Conservation (phyloP, 2,888 invertebrate species). For the Phalera bucephala region DNA sequence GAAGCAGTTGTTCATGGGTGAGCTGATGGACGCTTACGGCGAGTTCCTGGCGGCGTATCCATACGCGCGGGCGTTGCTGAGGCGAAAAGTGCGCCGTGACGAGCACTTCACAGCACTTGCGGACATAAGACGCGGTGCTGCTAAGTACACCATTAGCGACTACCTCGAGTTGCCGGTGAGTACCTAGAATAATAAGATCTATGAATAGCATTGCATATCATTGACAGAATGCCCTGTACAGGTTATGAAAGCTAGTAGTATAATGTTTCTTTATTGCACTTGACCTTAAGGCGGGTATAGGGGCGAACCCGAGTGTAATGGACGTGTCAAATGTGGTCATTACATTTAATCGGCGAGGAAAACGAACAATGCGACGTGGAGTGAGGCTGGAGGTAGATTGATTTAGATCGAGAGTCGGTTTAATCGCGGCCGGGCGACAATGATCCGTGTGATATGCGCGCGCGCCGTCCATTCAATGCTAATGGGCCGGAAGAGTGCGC, state of each 20-base stretch:
- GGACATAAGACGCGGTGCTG: slow-evolving; percentile 85
- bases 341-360: slow-evolving; percentile 62
- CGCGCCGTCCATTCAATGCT: slow-evolving; percentile 77
- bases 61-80: slow-evolving; percentile 83
- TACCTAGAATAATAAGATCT: slow-evolving; percentile 37
- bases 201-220: slow-evolving; percentile 24
- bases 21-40: slow-evolving; percentile 86
- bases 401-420: slow-evolving; percentile 64
- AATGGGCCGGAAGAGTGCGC: slow-evolving; percentile 74
- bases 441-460: slow-evolving; percentile 65
- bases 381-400: slow-evolving; percentile 55
- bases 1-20: slow-evolving; percentile 85
- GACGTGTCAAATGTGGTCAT: slow-evolving; percentile 68
- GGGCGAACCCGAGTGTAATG: slow-evolving; percentile 46
- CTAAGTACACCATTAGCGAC: slow-evolving; percentile 84
- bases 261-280: slow-evolving; percentile 54
- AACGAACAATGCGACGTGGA: slow-evolving; percentile 62
- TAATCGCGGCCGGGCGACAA: slow-evolving; percentile 58
- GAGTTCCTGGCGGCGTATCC: slow-evolving; percentile 85
- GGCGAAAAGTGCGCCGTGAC: slow-evolving; percentile 84
- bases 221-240: slow-evolving; percentile 26
- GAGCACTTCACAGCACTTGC: slow-evolving; percentile 87
- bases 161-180: slow-evolving; percentile 88
- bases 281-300: slow-evolving; percentile 51
- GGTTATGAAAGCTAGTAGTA: slow-evolving; percentile 43